A percentile compares a stretch with the other conserved stretches of the same genome.
These are phyloP conservation scores for Leptestheria dahalacensis DNA, from an alignment of 1,140 invertebrate genomes.

Conservation along the genomic window DNA sequence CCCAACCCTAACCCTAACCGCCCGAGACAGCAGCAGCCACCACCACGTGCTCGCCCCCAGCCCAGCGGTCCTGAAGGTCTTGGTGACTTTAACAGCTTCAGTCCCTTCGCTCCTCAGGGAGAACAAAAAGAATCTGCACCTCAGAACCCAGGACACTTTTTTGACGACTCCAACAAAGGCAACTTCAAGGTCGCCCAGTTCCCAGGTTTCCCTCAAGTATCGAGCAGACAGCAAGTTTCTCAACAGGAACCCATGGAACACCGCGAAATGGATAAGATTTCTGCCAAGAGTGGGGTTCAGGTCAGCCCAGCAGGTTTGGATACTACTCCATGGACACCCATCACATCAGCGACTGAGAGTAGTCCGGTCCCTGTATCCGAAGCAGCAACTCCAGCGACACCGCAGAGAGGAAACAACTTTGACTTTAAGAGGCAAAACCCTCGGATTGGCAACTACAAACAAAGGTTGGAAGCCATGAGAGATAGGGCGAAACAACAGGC, in stretches of 20 bases:
- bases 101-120: not conserved
- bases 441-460: constrained; percentile 1
- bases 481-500: not conserved
- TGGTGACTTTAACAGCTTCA: not conserved
- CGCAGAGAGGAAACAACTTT: not conserved
- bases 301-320: too few relatives aligned
- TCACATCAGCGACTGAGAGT: not conserved
- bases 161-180: not conserved
- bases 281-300: not conserved
- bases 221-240: not conserved
- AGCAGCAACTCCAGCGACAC: not conserved
- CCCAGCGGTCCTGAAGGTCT: not conserved
- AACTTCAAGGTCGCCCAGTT: not conserved
- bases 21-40: not conserved
- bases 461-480: constrained; percentile 6
- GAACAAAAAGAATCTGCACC: not conserved
- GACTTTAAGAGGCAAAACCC: not conserved
- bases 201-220: not conserved
- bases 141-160: not conserved
- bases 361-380: not conserved
- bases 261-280: not conserved
- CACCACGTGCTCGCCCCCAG: not conserved
- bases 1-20: not conserved
- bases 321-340: not conserved
- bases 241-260: not conserved